Conservation (phyloP, 2,888 invertebrate species). For the Hypomecis atomaria region DNA sequence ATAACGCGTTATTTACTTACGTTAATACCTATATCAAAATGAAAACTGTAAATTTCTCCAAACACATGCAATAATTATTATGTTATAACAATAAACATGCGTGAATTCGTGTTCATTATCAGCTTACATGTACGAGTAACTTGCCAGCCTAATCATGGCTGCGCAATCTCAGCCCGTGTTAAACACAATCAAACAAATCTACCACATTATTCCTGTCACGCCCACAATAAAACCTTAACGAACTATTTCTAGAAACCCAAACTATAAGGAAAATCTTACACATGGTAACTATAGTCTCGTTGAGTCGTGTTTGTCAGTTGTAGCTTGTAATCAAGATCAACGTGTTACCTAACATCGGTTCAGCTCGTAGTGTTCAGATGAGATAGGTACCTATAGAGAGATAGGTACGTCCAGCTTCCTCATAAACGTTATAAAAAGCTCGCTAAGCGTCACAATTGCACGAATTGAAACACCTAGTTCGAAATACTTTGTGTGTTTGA, state of each 20-base stretch:
- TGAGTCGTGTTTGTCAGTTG: conserved; percentile 54
- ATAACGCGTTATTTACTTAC: no score
- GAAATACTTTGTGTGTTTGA: no score
- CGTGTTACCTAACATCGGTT: conserved; percentile 50
- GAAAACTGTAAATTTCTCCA: no score
- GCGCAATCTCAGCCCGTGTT: conserved; percentile 4
- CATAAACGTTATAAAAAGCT: no score
- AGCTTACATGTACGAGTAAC: background rate
- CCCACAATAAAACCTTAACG: conserved; percentile 27
- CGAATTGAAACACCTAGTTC: no score
- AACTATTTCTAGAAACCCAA: conserved; percentile 30
- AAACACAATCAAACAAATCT: conserved; percentile 7
- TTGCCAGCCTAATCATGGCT: background rate
- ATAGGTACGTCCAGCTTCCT: no score
- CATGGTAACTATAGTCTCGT: conserved; percentile 45
- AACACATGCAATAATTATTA: background rate
- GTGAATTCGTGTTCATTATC: background rate
- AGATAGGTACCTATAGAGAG: no score
- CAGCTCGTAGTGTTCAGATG: conserved; percentile 44
- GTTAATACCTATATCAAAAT: no score
- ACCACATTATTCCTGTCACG: conserved; percentile 23
- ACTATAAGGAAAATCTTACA: conserved; percentile 45
- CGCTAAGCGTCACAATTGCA: no score
- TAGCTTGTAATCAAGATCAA: conserved; percentile 61
- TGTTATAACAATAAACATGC: background rate